Base-by-base conservation (phyloP, 2,888 invertebrate species). In the Alviniconcha strummeri region DNA sequence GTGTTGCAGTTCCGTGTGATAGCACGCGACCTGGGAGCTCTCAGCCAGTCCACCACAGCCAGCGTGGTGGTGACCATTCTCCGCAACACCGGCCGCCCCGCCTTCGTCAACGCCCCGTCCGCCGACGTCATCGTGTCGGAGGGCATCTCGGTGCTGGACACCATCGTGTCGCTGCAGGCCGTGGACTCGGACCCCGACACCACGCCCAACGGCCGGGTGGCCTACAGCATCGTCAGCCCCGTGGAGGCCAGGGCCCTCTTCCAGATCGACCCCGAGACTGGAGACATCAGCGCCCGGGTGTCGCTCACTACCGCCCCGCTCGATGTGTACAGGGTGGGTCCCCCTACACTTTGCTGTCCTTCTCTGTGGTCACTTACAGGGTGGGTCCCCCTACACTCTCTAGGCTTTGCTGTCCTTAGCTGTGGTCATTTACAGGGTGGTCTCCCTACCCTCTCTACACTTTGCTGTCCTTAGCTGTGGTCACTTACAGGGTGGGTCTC, bases 211-310 rank as follows among this genome's bases (percentile, higher is more conserved):
- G 92, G 91, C 9, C 83, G 85, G 55, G 86, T 92, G 57, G 71
- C 75, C 8, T 92, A 92, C 88, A 83, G 84, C 56, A 87, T 92
- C 52, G 87, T 81, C n/a, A 77, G 85, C n/a, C 82, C 86, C 0
- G 84, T 86, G 19, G 86, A 84, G 4, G 85, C 83, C 19, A 96
- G 95, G 0, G 96, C 97, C 80, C 93, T 97, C n/a, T 98, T 98
- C 93, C 95, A 96, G 83, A 96, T 98, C 81, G 97, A 97, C 87
- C 95, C 97, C 1, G 96, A 95, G 88, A 96, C 96, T 0, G 98
- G 98, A 0, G 95, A 96, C 64, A 88, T 92, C 80, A 89, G 85
- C 55, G 86, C 92, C 15, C 87, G 90, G 71, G 86, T 89, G 11
- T 89, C 90, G 15, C 87, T 92, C 8, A 85, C 89, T 0, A 87